Evolutionary conservation across 2,797 vertebrate species (phyloP), one percentile per base, ranked within the genome.

Genomic region (Pseudocheirus occidentalis): DNA sequence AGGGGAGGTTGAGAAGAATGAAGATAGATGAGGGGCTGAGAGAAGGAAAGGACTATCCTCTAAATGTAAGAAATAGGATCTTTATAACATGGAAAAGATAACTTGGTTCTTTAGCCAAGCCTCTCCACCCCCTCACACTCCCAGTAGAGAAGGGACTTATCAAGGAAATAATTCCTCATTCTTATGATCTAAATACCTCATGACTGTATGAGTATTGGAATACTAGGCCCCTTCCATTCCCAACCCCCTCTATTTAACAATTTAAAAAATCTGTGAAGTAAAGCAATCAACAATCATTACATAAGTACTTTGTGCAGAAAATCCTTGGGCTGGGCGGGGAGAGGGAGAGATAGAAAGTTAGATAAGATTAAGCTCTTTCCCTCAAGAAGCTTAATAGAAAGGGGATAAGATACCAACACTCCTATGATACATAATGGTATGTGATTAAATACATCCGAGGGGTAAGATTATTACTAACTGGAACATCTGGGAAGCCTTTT

Each of bases 1-100:
- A 92, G 46, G 9, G 28, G 55, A 93, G 90, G 34, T 62, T 93
- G 94, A 93, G 94, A 40, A 94, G 56, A 97, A 96, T 73, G 92
- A 81, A 95, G 95, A 95, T 14, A 46, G 52, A 92, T 89, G 92
- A 95, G 24, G 55, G 94, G 56, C 95, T 93, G 89, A 90, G 66
- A 95, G 66, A 59, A 95, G 94, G 73, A 97, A 97, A 81, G 73
- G 92, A 94, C 59, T 16, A 46, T 24, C 18, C 21, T 81, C 40
- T 81, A 81, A 81, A 81, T n/a, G 40, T 94, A 92, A 95, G 94
- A 92, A 90, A 55, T 55, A 94, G 57, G 59, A 91, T 94, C 94
- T 95, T 40, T 27, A 11, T 87, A 27, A 27, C 59, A 57, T 93
- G 95, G 94, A 94, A 92, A 92, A 95, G 40, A 92, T 59, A 91